Evolutionary conservation across 2,888 invertebrate species (phyloP).

Genomic region (Lomographa bimaculata): DNA sequence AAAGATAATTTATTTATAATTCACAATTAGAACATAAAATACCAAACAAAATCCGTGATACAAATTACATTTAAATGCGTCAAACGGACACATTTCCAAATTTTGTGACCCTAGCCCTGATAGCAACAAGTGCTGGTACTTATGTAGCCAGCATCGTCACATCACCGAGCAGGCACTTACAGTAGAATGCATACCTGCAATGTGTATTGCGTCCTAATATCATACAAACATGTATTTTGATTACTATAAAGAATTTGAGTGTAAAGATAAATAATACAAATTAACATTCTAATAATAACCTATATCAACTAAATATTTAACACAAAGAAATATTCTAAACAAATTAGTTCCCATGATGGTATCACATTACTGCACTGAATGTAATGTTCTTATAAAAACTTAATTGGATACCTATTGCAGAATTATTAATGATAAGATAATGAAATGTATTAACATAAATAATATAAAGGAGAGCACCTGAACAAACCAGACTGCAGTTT

Average conservation of each 20-base stretch:
- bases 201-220: slow-evolving; percentile 42
- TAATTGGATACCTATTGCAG: slow-evolving; percentile 25
- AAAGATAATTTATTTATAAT: slow-evolving; percentile 81
- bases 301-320: slow-evolving; percentile 80
- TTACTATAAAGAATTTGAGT: slow-evolving; percentile 68
- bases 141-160: slow-evolving; percentile 14
- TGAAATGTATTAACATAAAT: slow-evolving; percentile 46
- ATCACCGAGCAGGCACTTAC: slow-evolving; percentile 16
- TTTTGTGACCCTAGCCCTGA: slow-evolving; percentile 57
- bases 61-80: slow-evolving; percentile 51
- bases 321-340: slow-evolving; percentile 71
- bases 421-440: slow-evolving; percentile 31
- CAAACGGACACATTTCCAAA: slow-evolving; percentile 42
- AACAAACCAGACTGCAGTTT: slow-evolving; percentile 23
- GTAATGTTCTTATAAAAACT: slow-evolving; percentile 40
- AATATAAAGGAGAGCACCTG: slow-evolving; percentile 29
- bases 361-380: slow-evolving; percentile 49
- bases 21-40: slow-evolving; percentile 73
- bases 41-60: slow-evolving; percentile 69
- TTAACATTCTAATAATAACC: slow-evolving; percentile 75
- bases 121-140: slow-evolving; percentile 46
- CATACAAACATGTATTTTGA: slow-evolving; percentile 47
- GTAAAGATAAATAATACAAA: slow-evolving; percentile 79
- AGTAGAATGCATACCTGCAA: slow-evolving; percentile 54
- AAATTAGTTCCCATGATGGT: slow-evolving; percentile 66